These are phyloP conservation scores for Sitophilus oryzae DNA, from an alignment of 1,140 invertebrate genomes.

Conservation along the genomic window DNA sequence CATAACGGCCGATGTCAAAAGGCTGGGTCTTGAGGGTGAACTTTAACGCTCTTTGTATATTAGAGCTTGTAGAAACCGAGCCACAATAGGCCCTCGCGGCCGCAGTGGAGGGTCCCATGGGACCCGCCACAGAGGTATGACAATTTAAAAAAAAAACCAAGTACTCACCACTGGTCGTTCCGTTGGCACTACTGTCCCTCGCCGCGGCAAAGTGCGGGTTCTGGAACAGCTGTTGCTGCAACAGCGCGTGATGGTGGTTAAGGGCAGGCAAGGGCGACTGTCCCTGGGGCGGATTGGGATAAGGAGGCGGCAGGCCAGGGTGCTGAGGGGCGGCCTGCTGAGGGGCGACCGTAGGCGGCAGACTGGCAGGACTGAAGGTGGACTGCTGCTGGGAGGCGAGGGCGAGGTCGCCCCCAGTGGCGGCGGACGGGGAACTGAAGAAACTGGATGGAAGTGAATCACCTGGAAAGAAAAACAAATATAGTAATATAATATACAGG, in stretches of 20 bases:
- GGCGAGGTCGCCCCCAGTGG: constrained; percentile 31
- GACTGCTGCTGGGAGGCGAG: constrained; percentile 9
- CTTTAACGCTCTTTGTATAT: no score
- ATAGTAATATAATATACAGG: no score
- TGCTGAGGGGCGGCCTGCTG: constrained; percentile 40
- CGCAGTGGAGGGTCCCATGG: no score
- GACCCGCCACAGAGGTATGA: no score
- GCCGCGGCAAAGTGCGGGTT: constrained; percentile 48
- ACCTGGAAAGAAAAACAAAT: no score
- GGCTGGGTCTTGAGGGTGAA: no score
- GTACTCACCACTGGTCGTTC: constrained; percentile 32
- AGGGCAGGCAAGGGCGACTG: constrained; percentile 42
- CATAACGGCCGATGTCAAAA: no score
- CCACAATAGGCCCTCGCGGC: no score
- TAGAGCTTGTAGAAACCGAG: no score
- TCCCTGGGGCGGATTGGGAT: constrained; percentile 47
- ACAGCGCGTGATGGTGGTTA: constrained; percentile 46
- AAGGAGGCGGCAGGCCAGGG: constrained; percentile 45
- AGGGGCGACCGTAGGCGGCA: constrained; percentile 35
- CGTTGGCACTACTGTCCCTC: constrained; percentile 31
- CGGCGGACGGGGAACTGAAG: constrained; percentile 29
- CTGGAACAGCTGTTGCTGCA: constrained; percentile 51
- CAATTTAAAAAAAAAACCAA: neutral
- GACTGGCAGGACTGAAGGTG: constrained; percentile 29
- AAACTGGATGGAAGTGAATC: constrained; percentile 29